Evolutionary conservation across 2,888 invertebrate genomes (phyloP).

Genomic region (Pristionchus japonicus): DNA sequence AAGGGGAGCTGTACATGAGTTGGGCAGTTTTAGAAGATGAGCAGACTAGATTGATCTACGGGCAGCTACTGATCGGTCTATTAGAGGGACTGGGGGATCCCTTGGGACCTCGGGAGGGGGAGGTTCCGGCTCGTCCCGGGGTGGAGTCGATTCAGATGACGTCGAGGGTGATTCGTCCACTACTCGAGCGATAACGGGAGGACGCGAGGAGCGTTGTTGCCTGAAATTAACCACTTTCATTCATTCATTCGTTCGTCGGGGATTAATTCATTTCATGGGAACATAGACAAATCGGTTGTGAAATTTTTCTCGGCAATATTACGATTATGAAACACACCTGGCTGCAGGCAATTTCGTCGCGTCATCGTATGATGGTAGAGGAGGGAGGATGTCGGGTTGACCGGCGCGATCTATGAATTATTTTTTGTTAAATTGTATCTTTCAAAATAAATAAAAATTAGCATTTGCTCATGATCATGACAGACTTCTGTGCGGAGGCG

Average conservation of each 20-base stretch:
- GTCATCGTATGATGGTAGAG: conserved; percentile 73
- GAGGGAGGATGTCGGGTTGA: conserved; percentile 62
- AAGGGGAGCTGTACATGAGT: neutral
- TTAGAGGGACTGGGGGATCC: neutral
- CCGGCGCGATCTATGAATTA: neutral
- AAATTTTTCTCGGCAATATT: too few relatives aligned
- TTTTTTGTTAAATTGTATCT: neutral
- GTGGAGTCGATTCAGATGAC: neutral
- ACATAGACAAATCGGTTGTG: too few relatives aligned
- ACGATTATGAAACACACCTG: conserved; percentile 49
- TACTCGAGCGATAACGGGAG: neutral
- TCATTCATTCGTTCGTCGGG: neutral
- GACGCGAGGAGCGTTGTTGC: neutral
- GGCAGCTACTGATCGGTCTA: neutral
- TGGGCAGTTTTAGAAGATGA: neutral
- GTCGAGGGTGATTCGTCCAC: neutral
- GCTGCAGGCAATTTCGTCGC: conserved; percentile 71
- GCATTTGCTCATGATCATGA: too few relatives aligned
- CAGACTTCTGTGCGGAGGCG: conserved; percentile 41
- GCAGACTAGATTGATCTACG: neutral
- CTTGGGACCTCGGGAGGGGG: neutral
- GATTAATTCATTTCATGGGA: neutral
- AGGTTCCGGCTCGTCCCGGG: neutral
- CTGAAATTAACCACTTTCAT: neutral
- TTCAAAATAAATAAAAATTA: neutral